Conservation (phyloP, 2,113 vertebrate species). For the Dromaius novaehollandiae region DNA sequence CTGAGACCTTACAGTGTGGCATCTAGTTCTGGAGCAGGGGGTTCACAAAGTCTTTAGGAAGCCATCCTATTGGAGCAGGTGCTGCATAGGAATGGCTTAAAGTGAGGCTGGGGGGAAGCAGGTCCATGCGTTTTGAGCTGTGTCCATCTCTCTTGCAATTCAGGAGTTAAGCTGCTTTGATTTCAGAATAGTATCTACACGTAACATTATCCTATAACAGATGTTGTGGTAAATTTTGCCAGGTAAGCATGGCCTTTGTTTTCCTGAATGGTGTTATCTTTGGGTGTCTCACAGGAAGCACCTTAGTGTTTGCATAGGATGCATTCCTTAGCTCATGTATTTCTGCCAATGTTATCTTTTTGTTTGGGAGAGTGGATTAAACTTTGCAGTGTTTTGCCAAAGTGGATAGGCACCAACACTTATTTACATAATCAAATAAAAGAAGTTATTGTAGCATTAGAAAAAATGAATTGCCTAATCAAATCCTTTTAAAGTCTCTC, state of each 20-base stretch:
- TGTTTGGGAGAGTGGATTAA: background rate
- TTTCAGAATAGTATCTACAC: background rate
- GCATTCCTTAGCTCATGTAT: background rate
- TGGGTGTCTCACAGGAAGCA: background rate
- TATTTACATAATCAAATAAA: constrained; percentile 44
- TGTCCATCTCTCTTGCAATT: accelerated
- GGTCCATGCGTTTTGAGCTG: background rate
- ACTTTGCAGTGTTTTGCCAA: constrained; percentile 8
- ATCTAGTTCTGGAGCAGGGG: background rate
- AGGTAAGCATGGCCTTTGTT: background rate
- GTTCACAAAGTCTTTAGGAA: background rate
- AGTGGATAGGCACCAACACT: constrained; percentile 2
- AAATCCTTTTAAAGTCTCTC: constrained; percentile 21
- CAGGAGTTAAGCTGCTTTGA: background rate
- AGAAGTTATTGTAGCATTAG: background rate
- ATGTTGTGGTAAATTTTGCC: background rate
- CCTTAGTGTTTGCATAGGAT: background rate
- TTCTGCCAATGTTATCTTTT: background rate
- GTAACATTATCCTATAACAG: background rate
- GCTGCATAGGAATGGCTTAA: background rate
- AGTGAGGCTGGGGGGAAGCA: background rate
- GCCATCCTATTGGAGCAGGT: background rate
- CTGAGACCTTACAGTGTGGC: background rate
- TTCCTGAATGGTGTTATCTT: background rate
- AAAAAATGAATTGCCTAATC: constrained; percentile 36